phyloP scores from a whole-genome alignment of 2,113 vertebrate genomes.

The Micromys minutus region DNA sequence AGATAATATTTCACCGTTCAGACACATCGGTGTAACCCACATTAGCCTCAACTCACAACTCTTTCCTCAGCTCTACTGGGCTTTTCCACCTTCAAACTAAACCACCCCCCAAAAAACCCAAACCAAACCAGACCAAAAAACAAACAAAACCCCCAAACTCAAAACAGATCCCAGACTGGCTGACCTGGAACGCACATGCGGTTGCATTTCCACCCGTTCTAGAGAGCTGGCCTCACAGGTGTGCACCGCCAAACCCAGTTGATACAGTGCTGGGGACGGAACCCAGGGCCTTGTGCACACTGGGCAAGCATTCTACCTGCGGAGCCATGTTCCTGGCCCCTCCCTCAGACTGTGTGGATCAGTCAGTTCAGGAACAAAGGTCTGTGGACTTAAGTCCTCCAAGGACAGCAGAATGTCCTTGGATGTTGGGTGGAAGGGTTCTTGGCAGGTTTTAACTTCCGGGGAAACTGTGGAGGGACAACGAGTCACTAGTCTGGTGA shows the following conservation, averaged over 20 bases:
- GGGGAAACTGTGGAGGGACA: background rate
- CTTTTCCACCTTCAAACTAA: too few species aligned
- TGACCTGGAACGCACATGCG: too few species aligned
- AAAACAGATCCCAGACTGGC: background rate
- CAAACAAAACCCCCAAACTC: background rate
- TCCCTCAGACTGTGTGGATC: background rate
- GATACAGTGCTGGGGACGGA: background rate
- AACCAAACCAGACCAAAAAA: background rate
- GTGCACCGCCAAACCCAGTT: too few species aligned
- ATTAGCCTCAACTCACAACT: background rate
- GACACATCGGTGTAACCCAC: background rate
- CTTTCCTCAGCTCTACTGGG: background rate
- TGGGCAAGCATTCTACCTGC: background rate
- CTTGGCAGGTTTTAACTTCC: background rate
- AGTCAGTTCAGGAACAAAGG: background rate
- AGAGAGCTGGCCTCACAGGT: background rate
- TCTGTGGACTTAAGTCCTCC: background rate
- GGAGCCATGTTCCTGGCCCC: background rate
- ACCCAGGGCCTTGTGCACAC: background rate
- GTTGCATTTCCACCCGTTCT: background rate
- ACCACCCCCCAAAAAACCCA: background rate
- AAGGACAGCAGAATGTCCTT: background rate
- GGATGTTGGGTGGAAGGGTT: background rate
- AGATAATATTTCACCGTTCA: background rate
- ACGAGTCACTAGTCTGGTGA: fast-evolving